Percentiles rank a stretch among this genome's conserved stretches.
Evolutionary conservation across 1,140 invertebrate species (phyloP).

Genomic region (Venturia canescens): DNA sequence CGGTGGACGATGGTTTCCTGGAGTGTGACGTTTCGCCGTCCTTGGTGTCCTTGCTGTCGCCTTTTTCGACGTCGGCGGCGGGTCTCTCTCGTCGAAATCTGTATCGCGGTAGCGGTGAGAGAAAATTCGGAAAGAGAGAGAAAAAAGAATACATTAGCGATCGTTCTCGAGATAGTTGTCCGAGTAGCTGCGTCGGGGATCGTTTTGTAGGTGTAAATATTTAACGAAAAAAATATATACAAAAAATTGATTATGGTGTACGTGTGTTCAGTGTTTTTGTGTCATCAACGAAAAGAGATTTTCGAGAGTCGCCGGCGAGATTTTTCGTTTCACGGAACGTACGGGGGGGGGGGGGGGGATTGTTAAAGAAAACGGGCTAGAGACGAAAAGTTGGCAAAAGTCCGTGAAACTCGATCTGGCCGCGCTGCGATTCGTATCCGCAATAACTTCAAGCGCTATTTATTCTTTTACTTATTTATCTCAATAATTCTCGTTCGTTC

Average conservation of each 20-base stretch:
- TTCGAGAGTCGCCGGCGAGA: constrained; percentile 2
- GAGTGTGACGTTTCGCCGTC: constrained; percentile 75
- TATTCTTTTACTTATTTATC: not conserved
- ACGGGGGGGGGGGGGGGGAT: too few relatives aligned
- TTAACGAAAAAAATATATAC: constrained; percentile 2
- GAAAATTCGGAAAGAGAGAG: constrained; percentile 48
- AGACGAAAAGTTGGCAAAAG: not conserved
- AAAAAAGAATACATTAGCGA: constrained; percentile 48
- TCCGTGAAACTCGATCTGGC: constrained; percentile 24
- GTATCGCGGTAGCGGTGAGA: constrained; percentile 48
- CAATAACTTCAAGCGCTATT: not conserved
- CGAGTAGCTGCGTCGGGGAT: constrained; percentile 37
- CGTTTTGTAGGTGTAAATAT: constrained; percentile 36
- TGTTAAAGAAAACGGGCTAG: not conserved
- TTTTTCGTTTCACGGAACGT: constrained; percentile 35
- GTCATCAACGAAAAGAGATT: not conserved
- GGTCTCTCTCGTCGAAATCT: constrained; percentile 75
- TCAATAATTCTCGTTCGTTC: constrained; percentile 20
- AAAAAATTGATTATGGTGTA: not conserved
- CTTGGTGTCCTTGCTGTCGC: constrained; percentile 77
- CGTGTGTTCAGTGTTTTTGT: too few relatives aligned
- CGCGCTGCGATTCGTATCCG: not conserved
- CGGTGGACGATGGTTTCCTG: constrained; percentile 79
- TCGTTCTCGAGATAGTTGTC: not conserved
- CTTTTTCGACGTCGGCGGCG: constrained; percentile 81